Conservation (phyloP, 2,888 invertebrate species). For the Thereva nobilitata region DNA sequence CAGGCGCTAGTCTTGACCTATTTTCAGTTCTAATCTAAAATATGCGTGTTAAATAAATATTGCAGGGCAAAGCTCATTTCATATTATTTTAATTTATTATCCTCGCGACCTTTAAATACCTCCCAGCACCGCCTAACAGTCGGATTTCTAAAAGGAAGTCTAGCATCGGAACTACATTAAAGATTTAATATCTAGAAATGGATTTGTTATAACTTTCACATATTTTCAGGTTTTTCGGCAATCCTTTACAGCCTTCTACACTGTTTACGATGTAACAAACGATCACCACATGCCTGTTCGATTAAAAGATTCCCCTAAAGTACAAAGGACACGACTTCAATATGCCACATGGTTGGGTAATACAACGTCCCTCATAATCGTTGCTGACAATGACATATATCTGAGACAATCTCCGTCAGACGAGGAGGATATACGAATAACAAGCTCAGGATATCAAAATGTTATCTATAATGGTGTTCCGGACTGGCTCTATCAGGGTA, state of each 20-base stretch:
- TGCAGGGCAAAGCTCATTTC: too few species aligned
- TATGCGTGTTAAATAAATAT: too few species aligned
- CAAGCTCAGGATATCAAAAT: conserved; percentile 76
- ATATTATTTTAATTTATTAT: too few species aligned
- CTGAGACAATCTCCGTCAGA: conserved; percentile 73
- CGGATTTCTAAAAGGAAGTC: too few species aligned
- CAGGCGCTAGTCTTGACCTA: too few species aligned
- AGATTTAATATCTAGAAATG: conserved; percentile 10
- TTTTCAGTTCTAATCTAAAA: too few species aligned
- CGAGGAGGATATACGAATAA: conserved; percentile 71
- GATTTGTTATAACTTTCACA: conserved; percentile 38
- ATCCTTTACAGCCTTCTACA: conserved; percentile 86
- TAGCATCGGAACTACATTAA: conserved; percentile 3
- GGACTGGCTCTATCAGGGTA: conserved; percentile 97
- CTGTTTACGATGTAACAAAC: conserved; percentile 88
- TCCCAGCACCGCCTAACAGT: too few species aligned
- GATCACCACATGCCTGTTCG: conserved; percentile 86
- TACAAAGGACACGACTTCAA: conserved; percentile 75
- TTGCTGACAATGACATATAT: conserved; percentile 88
- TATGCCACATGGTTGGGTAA: conserved; percentile 82
- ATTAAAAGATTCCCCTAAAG: conserved; percentile 73
- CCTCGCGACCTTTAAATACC: too few species aligned
- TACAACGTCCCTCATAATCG: conserved; percentile 76
- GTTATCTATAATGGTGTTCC: conserved; percentile 89
- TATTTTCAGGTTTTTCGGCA: conserved; percentile 78